These are phyloP conservation scores for Sternarchorhynchus goeldii DNA, from an alignment of 2,797 vertebrate genomes.

Conservation along the genomic window DNA sequence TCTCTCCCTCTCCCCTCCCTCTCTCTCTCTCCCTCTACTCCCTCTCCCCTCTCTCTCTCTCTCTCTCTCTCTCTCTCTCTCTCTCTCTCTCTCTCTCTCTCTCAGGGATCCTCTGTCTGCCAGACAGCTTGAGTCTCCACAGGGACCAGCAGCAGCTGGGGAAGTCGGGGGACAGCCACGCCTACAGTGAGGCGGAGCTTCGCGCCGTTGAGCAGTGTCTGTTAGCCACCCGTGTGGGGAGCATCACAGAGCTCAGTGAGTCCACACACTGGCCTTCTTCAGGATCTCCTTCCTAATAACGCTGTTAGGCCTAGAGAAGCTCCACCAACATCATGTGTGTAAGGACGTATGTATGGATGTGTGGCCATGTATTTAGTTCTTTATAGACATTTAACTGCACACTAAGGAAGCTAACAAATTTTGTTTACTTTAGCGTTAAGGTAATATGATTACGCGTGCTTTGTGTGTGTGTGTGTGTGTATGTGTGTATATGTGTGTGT, in stretches of 20 bases:
- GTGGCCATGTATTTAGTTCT: background rate
- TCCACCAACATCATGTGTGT: too few relatives aligned
- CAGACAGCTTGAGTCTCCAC: constrained; percentile 89
- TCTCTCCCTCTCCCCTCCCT: background rate
- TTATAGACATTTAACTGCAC: too few relatives aligned
- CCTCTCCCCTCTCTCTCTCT: too few relatives aligned
- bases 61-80: background rate
- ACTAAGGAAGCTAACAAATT: too few relatives aligned
- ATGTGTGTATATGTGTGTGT: too few relatives aligned
- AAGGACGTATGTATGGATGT: too few relatives aligned
- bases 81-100: constrained; percentile 3
- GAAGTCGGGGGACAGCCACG: constrained; percentile 84
- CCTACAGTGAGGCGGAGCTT: constrained; percentile 91
- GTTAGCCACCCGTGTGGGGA: constrained; percentile 92
- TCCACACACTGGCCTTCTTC: constrained; percentile 35
- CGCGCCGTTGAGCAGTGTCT: constrained; percentile 92
- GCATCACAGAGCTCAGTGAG: constrained; percentile 98
- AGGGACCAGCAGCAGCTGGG: constrained; percentile 86
- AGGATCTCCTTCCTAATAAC: too few relatives aligned
- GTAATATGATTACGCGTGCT: too few relatives aligned
- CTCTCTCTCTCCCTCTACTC: background rate
- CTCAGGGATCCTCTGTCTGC: constrained; percentile 91
- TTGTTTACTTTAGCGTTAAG: too few relatives aligned
- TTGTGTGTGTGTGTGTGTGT: too few relatives aligned
- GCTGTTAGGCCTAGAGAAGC: too few relatives aligned